Percentiles rank a stretch among this genome's conserved stretches.
Evolutionary conservation across 2,888 invertebrate species (phyloP).

Genomic region (Ischnus inquisitorius): DNA sequence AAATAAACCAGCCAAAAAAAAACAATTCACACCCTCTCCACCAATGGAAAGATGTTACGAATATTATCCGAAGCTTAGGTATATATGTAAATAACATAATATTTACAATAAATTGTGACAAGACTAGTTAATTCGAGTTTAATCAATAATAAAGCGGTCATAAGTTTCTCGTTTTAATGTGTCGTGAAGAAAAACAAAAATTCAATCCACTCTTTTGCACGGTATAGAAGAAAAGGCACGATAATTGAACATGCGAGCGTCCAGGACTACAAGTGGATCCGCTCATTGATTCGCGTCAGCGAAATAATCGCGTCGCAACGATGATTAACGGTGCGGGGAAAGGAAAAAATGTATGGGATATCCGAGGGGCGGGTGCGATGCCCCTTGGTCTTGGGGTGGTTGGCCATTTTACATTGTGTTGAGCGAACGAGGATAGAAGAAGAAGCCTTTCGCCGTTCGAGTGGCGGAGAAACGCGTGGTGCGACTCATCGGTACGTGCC

Average conservation of each 20-base stretch:
- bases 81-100: constrained; percentile 84
- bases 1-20: constrained; percentile 73
- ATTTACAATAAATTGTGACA: constrained; percentile 83
- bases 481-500: background rate
- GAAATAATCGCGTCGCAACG: background rate
- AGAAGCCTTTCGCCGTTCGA: background rate
- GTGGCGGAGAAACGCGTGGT: background rate
- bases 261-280: background rate
- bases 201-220: constrained; percentile 6
- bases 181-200: constrained; percentile 15
- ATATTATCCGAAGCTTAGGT: constrained; percentile 81
- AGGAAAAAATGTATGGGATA: background rate
- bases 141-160: constrained; percentile 60
- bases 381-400: constrained; percentile 25
- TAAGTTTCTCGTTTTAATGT: constrained; percentile 34
- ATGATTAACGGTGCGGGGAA: constrained; percentile 22
- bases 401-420: constrained; percentile 22
- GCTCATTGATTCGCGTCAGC: constrained; percentile 47
- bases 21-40: constrained; percentile 74
- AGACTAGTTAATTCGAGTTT: constrained; percentile 75
- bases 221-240: background rate
- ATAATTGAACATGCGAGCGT: background rate
- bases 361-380: background rate
- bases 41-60: constrained; percentile 78
- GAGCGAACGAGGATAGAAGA: background rate